Evolutionary conservation across 2,113 vertebrate species (phyloP).

Genomic region (Toxotes jaculatrix): DNA sequence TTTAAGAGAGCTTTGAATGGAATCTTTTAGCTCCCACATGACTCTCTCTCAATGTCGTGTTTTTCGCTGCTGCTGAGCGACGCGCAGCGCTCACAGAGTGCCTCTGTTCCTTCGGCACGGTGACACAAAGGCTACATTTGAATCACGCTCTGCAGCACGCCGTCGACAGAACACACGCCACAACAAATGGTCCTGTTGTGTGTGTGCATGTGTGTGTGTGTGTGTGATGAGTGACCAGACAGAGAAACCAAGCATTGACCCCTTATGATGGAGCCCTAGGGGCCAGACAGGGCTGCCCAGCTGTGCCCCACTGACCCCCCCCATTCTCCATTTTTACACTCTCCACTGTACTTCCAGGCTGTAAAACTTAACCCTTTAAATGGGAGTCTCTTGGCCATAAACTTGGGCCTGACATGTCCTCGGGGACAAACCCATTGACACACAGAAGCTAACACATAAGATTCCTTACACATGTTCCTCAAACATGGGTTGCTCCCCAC

Average conservation of each 20-base stretch:
- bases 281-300: conserved; percentile 83
- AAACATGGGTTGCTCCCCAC: conserved; percentile 38
- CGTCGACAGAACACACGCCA: conserved; percentile 79
- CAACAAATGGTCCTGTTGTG: conserved; percentile 87
- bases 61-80: conserved; percentile 79
- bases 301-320: conserved; percentile 74
- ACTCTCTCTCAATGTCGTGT: conserved; percentile 75
- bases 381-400: conserved; percentile 59
- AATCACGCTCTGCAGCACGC: conserved; percentile 79
- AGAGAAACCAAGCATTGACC: conserved; percentile 84
- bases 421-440: conserved; percentile 61
- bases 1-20: conserved; percentile 80
- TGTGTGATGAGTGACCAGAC: conserved; percentile 82
- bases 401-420: conserved; percentile 62
- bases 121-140: conserved; percentile 89
- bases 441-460: conserved; percentile 67
- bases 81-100: conserved; percentile 75
- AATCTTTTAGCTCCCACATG: conserved; percentile 83
- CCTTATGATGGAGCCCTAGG: conserved; percentile 76
- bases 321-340: conserved; percentile 65
- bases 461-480: conserved; percentile 52
- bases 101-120: conserved; percentile 84
- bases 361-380: conserved; percentile 70
- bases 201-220: conserved; percentile 73
- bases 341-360: conserved; percentile 60